Evolutionary conservation across 1,140 invertebrate genomes (phyloP).

Genomic region (Drosophila sp.): DNA sequence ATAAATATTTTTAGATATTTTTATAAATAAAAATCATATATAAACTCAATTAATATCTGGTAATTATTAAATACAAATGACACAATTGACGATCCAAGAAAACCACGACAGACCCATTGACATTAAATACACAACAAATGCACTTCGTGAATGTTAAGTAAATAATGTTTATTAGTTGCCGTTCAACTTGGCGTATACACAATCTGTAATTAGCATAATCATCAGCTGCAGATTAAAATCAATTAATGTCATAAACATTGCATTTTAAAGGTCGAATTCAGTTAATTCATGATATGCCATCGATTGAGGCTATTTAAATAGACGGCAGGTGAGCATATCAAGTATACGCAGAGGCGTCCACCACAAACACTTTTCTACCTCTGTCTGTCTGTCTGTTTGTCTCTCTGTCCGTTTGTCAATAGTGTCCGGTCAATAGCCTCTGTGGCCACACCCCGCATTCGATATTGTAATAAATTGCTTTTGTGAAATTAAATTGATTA

Average conservation of each 20-base stretch:
- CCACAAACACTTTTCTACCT: constrained; percentile 15
- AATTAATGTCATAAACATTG: constrained; percentile 15
- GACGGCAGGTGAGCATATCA: constrained; percentile 17
- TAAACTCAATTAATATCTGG: too few relatives aligned
- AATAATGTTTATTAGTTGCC: too few relatives aligned
- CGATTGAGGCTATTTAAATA: background rate
- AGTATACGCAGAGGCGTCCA: constrained; percentile 34
- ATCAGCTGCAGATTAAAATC: constrained; percentile 12
- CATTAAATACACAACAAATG: too few relatives aligned
- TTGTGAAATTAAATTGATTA: constrained; percentile 82
- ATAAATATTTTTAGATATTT: too few relatives aligned
- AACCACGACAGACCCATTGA: too few relatives aligned
- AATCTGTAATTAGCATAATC: background rate
- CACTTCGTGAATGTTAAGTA: too few relatives aligned
- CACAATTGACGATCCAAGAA: too few relatives aligned
- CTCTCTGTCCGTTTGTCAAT: constrained; percentile 38
- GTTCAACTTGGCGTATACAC: background rate
- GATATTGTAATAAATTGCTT: constrained; percentile 79
- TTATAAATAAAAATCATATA: too few relatives aligned
- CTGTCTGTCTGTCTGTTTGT: too few relatives aligned
- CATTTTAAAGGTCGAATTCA: too few relatives aligned
- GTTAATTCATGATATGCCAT: background rate
- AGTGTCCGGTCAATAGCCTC: constrained; percentile 54
- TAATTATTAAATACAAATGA: too few relatives aligned
- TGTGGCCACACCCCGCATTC: constrained; percentile 29